Evolutionary conservation across 1,140 invertebrate species (phyloP), one percentile per base, ranked within the genome.

Genomic region (Drosophila sturtevanti): DNA sequence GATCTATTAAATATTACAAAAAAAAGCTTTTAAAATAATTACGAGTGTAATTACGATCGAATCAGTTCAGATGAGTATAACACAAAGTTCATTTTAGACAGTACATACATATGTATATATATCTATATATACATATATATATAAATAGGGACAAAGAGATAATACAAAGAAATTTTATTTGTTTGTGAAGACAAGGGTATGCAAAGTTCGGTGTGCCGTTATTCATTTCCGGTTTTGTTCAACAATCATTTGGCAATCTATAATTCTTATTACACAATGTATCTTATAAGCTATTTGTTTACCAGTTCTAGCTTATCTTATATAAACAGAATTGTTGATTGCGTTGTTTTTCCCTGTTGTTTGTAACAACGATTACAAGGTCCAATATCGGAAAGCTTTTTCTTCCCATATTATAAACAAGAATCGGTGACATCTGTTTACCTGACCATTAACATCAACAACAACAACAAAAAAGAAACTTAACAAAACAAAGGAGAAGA

Each of bases 371-470:
- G 48, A 38, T 62, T 34, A 41, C 72, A 75, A 52, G 72, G 72
- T 62, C 56, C 44, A 11, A 48, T 14, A 9, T 55, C 9, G 58
- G 41, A 27, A 41, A 74, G 44, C 37, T 51, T 48, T 34, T 55
- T 14, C 27, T 31, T 10, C n/a, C 4, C 14, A 1, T 75, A 56
- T 75, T 75, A 58, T 75, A 75, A 75, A 75, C 72, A 68, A 61
- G 14, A 11, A 31, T 31, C 27, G 27, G 14, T 7, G 31, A 4
- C 64, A 78, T 35, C 35, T 74, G 59, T 55, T 24, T 34, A 16
- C n/a, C 41, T 69, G 31, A 21, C 16, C 7, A 55, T 52, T 37
- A 62, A 35, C 24, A 52, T n/a, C n/a, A n/a, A n/a, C n/a, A n/a
- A n/a, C n/a, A n/a, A n/a, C n/a, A n/a, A n/a, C n/a, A n/a, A n/a